Percentiles rank a stretch among this genome's conserved stretches.
Conservation (phyloP, 1,140 invertebrate species). For the Micrasema minimum region DNA sequence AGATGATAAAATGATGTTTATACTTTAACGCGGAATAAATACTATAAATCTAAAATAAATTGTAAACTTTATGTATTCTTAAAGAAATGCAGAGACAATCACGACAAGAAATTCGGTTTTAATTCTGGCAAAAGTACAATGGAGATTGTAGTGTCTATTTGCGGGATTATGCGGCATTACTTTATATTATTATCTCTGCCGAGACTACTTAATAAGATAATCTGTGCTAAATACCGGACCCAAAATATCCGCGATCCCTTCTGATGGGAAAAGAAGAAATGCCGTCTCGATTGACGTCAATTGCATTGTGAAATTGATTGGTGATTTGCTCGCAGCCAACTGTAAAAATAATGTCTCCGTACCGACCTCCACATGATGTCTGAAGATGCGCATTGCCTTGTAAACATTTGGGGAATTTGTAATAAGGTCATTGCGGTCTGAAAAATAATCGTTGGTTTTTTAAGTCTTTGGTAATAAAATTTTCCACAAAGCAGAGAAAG, state of each 20-base stretch:
- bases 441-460: no score
- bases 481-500: no score
- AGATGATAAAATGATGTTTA: no score
- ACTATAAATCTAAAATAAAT: no score
- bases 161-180: background rate
- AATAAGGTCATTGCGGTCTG: no score
- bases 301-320: conserved; percentile 39
- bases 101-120: no score
- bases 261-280: conserved; percentile 33
- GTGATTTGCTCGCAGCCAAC: conserved; percentile 37
- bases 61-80: no score
- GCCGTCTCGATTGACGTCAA: conserved; percentile 41
- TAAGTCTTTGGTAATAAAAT: no score
- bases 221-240: conserved; percentile 34
- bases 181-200: background rate
- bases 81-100: no score
- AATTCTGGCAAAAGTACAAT: conserved; percentile 2
- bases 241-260: background rate
- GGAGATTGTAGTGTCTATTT: conserved; percentile 8
- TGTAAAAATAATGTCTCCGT: no score
- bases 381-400: background rate
- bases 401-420: background rate
- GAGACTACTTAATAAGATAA: conserved; percentile 32
- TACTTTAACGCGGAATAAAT: no score
- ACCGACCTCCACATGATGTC: background rate